Percentiles rank a stretch among this genome's conserved stretches.
Conservation (phyloP, 2,113 vertebrate species). For the Perccottus glenii region DNA sequence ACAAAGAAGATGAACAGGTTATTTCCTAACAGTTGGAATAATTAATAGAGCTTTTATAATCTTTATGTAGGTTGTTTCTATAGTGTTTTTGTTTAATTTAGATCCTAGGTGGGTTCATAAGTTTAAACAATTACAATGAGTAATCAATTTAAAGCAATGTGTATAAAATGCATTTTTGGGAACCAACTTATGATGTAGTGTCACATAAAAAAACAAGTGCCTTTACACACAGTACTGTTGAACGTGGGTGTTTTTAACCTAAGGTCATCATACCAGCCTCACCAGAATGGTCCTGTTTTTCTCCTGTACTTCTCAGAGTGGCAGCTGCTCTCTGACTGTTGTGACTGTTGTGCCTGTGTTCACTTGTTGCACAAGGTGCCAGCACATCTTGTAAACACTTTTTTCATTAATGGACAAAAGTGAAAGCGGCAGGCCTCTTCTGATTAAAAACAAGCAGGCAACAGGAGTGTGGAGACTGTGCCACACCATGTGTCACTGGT, state of each 20-base stretch:
- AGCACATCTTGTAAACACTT: slow-evolving; percentile 32
- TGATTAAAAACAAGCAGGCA: slow-evolving; percentile 10
- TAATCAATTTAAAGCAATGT: no score
- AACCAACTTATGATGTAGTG: no score
- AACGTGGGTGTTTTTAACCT: neutral
- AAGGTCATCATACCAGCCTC: neutral
- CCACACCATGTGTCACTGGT: slow-evolving; percentile 41
- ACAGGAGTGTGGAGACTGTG: slow-evolving; percentile 5
- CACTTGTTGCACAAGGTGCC: slow-evolving; percentile 46
- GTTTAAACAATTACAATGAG: no score
- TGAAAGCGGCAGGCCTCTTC: slow-evolving; percentile 36
- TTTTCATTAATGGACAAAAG: slow-evolving; percentile 36
- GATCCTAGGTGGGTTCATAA: no score
- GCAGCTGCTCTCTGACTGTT: slow-evolving; percentile 12
- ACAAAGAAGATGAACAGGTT: no score
- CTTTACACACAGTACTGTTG: no score
- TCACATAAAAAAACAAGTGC: no score
- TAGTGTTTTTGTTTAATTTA: no score
- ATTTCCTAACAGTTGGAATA: no score
- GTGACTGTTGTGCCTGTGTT: slow-evolving; percentile 16
- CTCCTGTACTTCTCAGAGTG: neutral
- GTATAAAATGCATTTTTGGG: no score
- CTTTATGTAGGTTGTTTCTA: no score
- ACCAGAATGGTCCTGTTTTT: neutral
- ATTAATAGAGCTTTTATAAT: no score